A percentile compares a stretch with the other conserved stretches of the same genome.
These are phyloP conservation scores for Fistularia commersonii DNA, from an alignment of 2,797 vertebrate genomes.

Conservation along the genomic window DNA sequence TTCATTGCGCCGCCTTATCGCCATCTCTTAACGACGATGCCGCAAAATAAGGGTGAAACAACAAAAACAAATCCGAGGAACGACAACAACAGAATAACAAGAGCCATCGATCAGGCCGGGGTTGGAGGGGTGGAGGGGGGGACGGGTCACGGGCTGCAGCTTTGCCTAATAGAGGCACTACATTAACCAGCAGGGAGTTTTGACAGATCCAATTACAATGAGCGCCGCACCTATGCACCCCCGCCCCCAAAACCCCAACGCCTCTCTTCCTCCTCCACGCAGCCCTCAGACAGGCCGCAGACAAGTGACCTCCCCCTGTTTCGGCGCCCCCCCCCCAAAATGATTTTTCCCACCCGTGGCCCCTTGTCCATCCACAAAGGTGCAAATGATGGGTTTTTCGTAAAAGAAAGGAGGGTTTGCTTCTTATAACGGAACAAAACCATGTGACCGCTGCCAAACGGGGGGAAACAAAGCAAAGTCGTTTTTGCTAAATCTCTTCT, in stretches of 20 bases:
- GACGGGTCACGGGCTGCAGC: conserved; percentile 54
- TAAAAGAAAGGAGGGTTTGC: conserved; percentile 50
- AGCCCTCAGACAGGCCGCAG: conserved; percentile 22
- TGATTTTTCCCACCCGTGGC: no score
- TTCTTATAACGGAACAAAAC: conserved; percentile 56
- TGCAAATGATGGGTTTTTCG: conserved; percentile 68
- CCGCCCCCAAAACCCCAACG: conserved; percentile 27
- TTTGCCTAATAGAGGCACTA: conserved; percentile 68
- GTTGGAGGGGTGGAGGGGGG: conserved; percentile 24
- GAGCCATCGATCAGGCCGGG: conserved; percentile 48
- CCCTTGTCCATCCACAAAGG: conserved; percentile 53
- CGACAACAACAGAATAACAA: conserved; percentile 22
- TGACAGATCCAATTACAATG: conserved; percentile 79
- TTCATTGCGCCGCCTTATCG: no score
- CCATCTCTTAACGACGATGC: no score
- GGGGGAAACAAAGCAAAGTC: conserved; percentile 51
- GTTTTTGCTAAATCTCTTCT: conserved; percentile 49
- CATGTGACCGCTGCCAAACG: conserved; percentile 51
- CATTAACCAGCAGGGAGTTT: conserved; percentile 62
- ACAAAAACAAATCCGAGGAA: neutral
- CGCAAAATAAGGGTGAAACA: neutral
- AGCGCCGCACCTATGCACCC: conserved; percentile 50
- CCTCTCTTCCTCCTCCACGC: no score
- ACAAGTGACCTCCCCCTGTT: conserved; percentile 27
- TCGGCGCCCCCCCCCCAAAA: no score